Percentiles rank a stretch among this genome's conserved stretches.
These are phyloP conservation scores for Ostrea denselamellosa DNA, from an alignment of 1,140 invertebrate species.

Conservation along the genomic window DNA sequence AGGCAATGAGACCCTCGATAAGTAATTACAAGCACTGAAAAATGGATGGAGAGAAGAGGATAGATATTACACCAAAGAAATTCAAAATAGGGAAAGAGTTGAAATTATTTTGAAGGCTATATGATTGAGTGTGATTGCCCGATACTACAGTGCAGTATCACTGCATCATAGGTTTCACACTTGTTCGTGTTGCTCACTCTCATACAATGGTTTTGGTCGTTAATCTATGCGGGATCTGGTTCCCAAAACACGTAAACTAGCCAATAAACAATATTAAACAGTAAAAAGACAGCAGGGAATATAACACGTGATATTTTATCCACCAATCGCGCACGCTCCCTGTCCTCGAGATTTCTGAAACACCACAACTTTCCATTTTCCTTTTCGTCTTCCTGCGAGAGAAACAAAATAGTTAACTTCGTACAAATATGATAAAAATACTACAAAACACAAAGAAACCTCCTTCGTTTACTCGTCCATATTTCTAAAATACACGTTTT, in stretches of 20 bases:
- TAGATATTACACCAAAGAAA: too few relatives aligned
- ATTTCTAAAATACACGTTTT: not conserved
- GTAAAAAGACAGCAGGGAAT: conserved; percentile 91
- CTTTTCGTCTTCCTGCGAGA: not conserved
- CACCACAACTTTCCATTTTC: not conserved
- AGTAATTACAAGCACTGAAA: too few relatives aligned
- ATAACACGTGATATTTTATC: conserved; percentile 82
- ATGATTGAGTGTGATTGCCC: too few relatives aligned
- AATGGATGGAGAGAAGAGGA: too few relatives aligned
- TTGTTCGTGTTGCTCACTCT: too few relatives aligned
- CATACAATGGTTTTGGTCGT: not conserved
- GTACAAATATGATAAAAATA: too few relatives aligned
- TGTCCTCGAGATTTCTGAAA: conserved; percentile 28
- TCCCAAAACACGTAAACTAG: conserved; percentile 56
- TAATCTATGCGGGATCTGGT: conserved; percentile 44
- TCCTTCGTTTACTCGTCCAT: not conserved
- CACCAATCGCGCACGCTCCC: conserved; percentile 51
- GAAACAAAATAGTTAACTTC: not conserved
- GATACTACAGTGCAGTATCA: too few relatives aligned
- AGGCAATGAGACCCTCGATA: too few relatives aligned
- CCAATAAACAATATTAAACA: conserved; percentile 85
- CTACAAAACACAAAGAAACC: not conserved
- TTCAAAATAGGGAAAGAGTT: too few relatives aligned
- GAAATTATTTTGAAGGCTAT: too few relatives aligned
- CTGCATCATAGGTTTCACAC: too few relatives aligned